Conservation (phyloP, 2,888 invertebrate species). For the Epirrhoe alternata region DNA sequence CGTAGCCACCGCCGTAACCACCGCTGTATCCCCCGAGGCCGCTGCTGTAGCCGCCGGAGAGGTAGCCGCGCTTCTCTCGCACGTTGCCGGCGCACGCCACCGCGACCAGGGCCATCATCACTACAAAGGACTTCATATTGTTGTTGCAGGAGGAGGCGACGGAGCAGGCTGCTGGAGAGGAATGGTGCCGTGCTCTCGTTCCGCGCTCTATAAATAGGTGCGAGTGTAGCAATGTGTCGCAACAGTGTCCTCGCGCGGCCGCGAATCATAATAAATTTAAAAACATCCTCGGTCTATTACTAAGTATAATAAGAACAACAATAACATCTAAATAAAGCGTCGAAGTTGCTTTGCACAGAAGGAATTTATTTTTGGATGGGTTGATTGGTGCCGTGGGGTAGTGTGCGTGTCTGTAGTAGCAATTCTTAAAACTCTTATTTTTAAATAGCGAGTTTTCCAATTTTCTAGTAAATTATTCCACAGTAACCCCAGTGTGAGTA, state of each 20-base stretch:
- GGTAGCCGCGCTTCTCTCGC: slow-evolving; percentile 45
- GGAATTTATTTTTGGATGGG: too few relatives aligned
- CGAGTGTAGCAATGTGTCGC: slow-evolving; percentile 22
- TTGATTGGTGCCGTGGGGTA: too few relatives aligned
- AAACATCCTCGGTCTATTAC: not conserved
- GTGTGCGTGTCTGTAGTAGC: too few relatives aligned
- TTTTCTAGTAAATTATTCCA: too few relatives aligned
- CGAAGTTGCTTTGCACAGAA: too few relatives aligned
- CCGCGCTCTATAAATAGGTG: slow-evolving; percentile 24
- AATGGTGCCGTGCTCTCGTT: slow-evolving; percentile 24
- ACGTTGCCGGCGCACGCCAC: slow-evolving; percentile 42
- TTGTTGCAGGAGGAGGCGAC: slow-evolving; percentile 10
- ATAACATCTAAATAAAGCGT: too few relatives aligned
- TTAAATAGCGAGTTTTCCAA: too few relatives aligned
- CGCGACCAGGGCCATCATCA: slow-evolving; percentile 43
- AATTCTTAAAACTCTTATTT: too few relatives aligned
- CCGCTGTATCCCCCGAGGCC: slow-evolving; percentile 27
- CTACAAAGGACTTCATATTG: slow-evolving; percentile 58
- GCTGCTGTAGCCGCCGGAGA: slow-evolving; percentile 33
- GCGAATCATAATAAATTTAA: not conserved
- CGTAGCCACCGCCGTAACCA: slow-evolving; percentile 27
- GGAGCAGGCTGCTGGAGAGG: slow-evolving; percentile 21
- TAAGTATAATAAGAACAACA: too few relatives aligned
- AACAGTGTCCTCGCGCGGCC: slow-evolving; percentile 30
- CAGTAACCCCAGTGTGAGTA: too few relatives aligned